Evolutionary conservation across 2,888 invertebrate genomes (phyloP).

Genomic region (Fabriciana adippe): DNA sequence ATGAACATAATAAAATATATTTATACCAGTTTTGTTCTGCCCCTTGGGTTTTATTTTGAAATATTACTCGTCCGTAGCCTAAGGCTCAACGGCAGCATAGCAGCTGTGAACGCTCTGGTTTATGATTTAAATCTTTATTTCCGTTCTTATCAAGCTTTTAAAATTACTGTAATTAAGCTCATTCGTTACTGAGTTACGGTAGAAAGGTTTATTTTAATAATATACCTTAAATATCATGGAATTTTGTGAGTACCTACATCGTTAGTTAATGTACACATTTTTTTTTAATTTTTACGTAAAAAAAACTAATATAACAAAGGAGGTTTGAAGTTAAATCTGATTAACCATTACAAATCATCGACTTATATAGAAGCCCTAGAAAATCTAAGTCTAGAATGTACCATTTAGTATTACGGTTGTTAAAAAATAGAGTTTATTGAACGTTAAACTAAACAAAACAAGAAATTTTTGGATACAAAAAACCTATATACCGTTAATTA

Average conservation of each 20-base stretch:
- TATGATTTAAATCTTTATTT: conserved; percentile 20
- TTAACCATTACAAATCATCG: too few relatives aligned
- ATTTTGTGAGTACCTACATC: not conserved
- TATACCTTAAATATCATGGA: conserved; percentile 13
- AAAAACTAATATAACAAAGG: too few relatives aligned
- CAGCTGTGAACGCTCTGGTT: conserved; percentile 14
- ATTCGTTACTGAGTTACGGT: conserved; percentile 12
- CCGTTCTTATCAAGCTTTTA: conserved; percentile 15
- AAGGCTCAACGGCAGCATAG: conserved; percentile 18
- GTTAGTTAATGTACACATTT: not conserved
- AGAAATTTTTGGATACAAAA: conserved; percentile 12
- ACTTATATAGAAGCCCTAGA: too few relatives aligned
- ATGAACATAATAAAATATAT: conserved; percentile 5
- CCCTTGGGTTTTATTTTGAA: conserved; percentile 11
- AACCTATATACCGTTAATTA: conserved; percentile 14
- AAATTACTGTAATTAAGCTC: conserved; percentile 20
- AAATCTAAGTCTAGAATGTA: too few relatives aligned
- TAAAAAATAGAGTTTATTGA: too few relatives aligned
- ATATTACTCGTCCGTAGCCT: conserved; percentile 17
- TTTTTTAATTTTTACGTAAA: too few relatives aligned
- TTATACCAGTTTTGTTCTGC: conserved; percentile 7
- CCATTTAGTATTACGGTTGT: too few relatives aligned
- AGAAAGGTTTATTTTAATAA: conserved; percentile 15
- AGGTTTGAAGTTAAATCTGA: too few relatives aligned
- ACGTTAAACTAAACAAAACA: conserved; percentile 8